Percentiles rank a stretch among this genome's conserved stretches.
These are phyloP conservation scores for Pogoniulus pusillus DNA, from an alignment of 2,797 vertebrate species.

Conservation along the genomic window DNA sequence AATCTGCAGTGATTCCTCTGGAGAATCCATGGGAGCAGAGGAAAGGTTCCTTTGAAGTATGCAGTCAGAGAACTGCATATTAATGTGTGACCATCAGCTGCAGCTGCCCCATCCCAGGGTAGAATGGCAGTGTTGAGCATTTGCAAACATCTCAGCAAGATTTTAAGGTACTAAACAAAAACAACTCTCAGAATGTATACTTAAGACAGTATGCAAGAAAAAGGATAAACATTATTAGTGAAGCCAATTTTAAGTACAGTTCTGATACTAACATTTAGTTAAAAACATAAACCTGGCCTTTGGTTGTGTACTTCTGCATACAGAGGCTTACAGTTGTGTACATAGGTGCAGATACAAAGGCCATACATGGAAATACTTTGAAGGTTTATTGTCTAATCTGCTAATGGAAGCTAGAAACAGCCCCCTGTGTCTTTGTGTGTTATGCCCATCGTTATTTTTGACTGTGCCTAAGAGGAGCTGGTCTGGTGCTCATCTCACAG, in stretches of 20 bases:
- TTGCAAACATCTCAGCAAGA: background rate
- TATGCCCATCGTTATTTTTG: background rate
- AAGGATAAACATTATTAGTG: background rate
- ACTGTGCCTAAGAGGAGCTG: background rate
- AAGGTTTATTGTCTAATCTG: background rate
- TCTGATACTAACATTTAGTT: background rate
- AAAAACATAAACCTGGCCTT: background rate
- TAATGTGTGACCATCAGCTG: background rate
- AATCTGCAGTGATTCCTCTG: background rate
- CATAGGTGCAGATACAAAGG: background rate
- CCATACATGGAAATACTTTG: background rate
- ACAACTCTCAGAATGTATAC: background rate
- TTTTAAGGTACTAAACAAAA: background rate
- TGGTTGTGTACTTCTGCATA: background rate
- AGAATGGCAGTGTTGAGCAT: background rate
- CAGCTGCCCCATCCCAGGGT: background rate
- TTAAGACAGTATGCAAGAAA: background rate
- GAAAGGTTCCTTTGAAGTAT: background rate
- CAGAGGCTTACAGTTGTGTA: fast-evolving
- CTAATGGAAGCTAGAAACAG: background rate
- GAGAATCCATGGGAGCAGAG: background rate
- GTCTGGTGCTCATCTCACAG: background rate
- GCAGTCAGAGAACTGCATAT: background rate
- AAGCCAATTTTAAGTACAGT: background rate
- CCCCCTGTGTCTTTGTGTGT: background rate